Evolutionary conservation across 1,140 invertebrate genomes (phyloP).

Genomic region (Thalassaphorura encarpata): DNA sequence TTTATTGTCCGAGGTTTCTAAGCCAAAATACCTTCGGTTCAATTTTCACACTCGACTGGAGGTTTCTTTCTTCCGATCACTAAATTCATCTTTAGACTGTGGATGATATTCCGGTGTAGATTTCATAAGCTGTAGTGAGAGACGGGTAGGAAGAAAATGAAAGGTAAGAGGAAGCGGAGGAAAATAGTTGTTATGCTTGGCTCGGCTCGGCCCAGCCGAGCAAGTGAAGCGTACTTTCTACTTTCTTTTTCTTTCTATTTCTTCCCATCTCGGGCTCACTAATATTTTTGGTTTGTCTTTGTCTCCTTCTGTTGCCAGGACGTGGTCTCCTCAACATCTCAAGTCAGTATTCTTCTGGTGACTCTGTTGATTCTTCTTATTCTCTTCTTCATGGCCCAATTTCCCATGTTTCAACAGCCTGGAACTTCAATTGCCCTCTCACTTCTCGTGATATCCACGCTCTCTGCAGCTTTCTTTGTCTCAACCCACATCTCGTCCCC

Average conservation of each 20-base stretch:
- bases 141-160: not conserved
- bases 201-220: not conserved
- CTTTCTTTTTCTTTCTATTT: not conserved
- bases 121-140: no score
- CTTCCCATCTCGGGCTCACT: not conserved
- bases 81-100: no score
- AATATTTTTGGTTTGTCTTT: not conserved
- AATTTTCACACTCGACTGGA: no score
- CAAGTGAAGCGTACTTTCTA: not conserved
- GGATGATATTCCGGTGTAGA: no score
- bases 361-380: slow-evolving; percentile 28
- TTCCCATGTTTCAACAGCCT: slow-evolving; percentile 29
- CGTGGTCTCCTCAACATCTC: slow-evolving; percentile 21
- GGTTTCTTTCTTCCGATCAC: no score
- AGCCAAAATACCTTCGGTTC: no score
- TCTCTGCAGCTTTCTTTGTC: slow-evolving; percentile 28
- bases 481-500: slow-evolving; percentile 16
- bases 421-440: slow-evolving; percentile 28
- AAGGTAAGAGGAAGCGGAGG: not conserved
- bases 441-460: slow-evolving; percentile 30
- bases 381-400: slow-evolving; percentile 24
- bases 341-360: slow-evolving; percentile 32
- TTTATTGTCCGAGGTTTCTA: no score
- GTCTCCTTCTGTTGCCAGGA: slow-evolving; percentile 22
- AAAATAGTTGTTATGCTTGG: not conserved